Evolutionary conservation across 1,140 invertebrate genomes (phyloP), one percentile per base, ranked within the genome.

Genomic region (Aphelinus atriplicis): DNA sequence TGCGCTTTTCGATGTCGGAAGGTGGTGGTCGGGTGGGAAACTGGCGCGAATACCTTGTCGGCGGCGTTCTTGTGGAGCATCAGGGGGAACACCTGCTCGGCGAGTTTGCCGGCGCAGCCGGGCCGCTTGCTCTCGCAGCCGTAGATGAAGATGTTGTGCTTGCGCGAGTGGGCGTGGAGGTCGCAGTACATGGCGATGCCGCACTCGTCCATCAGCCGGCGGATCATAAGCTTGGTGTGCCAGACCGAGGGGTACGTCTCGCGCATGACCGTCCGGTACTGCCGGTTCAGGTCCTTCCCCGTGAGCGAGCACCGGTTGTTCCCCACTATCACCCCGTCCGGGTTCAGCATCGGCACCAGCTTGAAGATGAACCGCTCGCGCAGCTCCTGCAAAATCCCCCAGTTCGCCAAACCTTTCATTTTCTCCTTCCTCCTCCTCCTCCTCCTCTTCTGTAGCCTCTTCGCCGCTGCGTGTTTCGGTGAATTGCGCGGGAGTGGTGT

Each of bases 301-400:
- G 95, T 93, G 72, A 97, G 86, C 9, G 95, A 97, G 83, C 95
- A 97, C 46, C 96, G 89, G 82, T 95, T 95, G 82, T 96, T 98
- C 42, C 97, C 97, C 63, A 98, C 96, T 81, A 97, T 95, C 0
- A 98, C 96, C 4, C 97, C 97, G 86, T 99, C 97, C 1, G 97
- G 97, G 88, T 99, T 99, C 45, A 98, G 84, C 94, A 98, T 97
- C 62, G 97, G 97, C 77, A 99, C 94, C 67, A 98, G 85, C 88
- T 98, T 98, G 85, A 99, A 98, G 77, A 98, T 96, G 87, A 96
- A 98, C 84, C 95, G 94, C 81, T 97, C 94, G 61, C 97, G 90
- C n/a, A 99, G 87, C 82, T 95, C 92, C 89, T 92, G 78, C 4
- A 87, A 82, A 57, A 75, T 62, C 50, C 3, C 26, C 26, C 26